Evolutionary conservation across 1,140 invertebrate genomes (phyloP).

Genomic region (Trachelipus rathkii): DNA sequence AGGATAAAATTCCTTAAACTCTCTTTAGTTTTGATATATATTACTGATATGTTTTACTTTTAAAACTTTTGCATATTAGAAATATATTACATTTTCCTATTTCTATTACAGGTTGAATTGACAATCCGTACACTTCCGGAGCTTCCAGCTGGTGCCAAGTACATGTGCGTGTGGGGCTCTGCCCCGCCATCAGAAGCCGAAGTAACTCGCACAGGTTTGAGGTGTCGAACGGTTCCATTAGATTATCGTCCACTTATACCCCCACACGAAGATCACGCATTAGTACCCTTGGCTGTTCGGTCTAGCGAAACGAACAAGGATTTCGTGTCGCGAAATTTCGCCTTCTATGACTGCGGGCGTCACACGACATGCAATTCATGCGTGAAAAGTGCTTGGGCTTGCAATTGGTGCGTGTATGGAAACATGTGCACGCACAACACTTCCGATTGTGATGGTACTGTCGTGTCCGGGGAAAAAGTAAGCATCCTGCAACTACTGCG

Average conservation of each 20-base stretch:
- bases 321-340: conserved; percentile 88
- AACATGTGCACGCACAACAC: conserved; percentile 88
- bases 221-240: conserved; percentile 77
- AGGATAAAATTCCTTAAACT: not conserved
- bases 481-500: conserved; percentile 50
- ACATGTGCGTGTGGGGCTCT: conserved; percentile 80
- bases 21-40: not conserved
- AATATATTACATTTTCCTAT: conserved; percentile 23
- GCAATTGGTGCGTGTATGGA: conserved; percentile 94
- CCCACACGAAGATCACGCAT: conserved; percentile 69
- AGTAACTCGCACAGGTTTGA: conserved; percentile 69
- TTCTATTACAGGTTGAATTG: conserved; percentile 63
- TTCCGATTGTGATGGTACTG: conserved; percentile 69
- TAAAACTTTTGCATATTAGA: not conserved
- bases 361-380: conserved; percentile 81
- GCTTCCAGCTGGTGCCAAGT: conserved; percentile 79
- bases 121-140: conserved; percentile 85
- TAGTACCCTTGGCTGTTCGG: conserved; percentile 85
- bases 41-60: not conserved
- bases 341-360: conserved; percentile 87
- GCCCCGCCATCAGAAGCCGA: conserved; percentile 79
- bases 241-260: conserved; percentile 72
- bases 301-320: conserved; percentile 92
- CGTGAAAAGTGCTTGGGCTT: conserved; percentile 82
- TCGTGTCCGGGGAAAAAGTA: conserved; percentile 77